Evolutionary conservation across 1,140 invertebrate species (phyloP).

Genomic region (Nylanderia fulva): DNA sequence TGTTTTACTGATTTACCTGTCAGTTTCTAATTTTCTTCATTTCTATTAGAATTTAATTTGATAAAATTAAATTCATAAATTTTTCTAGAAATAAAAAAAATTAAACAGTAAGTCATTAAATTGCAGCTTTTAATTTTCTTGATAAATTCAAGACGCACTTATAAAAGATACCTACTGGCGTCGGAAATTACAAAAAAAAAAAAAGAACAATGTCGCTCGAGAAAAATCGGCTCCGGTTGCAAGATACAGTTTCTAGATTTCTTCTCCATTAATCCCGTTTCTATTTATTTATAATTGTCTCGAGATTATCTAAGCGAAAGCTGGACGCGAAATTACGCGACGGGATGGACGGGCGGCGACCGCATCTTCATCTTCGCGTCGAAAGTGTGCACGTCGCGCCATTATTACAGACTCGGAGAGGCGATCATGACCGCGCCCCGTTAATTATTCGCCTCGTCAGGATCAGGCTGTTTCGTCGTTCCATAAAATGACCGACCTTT

Average conservation of each 20-base stretch:
- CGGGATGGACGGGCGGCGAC: neutral
- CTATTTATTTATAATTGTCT: conserved; percentile 30
- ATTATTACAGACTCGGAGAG: conserved; percentile 49
- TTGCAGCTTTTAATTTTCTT: no score
- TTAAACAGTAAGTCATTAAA: no score
- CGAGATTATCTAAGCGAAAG: conserved; percentile 13
- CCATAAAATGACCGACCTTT: conserved; percentile 56
- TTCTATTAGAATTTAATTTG: neutral
- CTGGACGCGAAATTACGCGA: conserved; percentile 38
- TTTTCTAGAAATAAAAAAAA: no score
- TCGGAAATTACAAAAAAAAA: neutral
- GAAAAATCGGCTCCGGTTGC: neutral
- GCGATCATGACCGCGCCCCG: conserved; percentile 53
- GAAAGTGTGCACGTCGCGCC: conserved; percentile 26
- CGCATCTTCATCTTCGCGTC: conserved; percentile 44
- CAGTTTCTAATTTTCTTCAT: neutral
- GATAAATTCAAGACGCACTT: no score
- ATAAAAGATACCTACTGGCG: neutral
- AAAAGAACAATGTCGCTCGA: neutral
- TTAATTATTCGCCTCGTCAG: conserved; percentile 54
- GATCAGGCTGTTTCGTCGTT: conserved; percentile 45
- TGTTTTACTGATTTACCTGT: no score
- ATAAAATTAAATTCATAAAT: neutral
- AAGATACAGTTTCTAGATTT: neutral
- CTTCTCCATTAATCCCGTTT: no score